phyloP scores from a whole-genome alignment of 2,113 vertebrate species.

The Pollimyrus isidori region DNA sequence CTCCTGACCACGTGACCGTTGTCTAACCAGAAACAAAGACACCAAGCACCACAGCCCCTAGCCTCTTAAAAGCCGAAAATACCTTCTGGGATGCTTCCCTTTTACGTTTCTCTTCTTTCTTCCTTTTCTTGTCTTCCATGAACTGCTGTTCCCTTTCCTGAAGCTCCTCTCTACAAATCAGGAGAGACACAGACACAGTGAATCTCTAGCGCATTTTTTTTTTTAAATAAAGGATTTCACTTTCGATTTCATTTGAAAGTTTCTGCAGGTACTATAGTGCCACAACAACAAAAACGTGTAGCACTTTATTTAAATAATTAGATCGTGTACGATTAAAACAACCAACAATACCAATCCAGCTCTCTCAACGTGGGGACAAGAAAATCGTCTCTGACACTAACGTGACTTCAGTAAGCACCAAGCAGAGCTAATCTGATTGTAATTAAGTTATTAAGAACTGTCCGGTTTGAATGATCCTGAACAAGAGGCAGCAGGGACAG shows the following conservation, averaged over 20 bases:
- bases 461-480: background rate
- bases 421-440: background rate
- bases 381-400: background rate
- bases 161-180: conserved; percentile 75
- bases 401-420: background rate
- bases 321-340: background rate
- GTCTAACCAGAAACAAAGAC: background rate
- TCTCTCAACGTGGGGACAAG: background rate
- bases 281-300: background rate
- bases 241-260: background rate
- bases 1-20: background rate
- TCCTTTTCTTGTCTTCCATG: conserved; percentile 99
- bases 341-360: background rate
- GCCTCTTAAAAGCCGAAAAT: background rate
- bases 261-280: background rate
- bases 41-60: background rate
- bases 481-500: background rate
- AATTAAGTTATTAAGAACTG: background rate
- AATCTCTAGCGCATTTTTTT: background rate
- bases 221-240: background rate
- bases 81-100: conserved; percentile 99
- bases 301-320: background rate
- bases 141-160: conserved; percentile 98
- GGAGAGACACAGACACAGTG: conserved; percentile 10
- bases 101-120: conserved; percentile 99